phyloP scores from a whole-genome alignment of 2,113 vertebrate species.

The Accipiter virgatus region DNA sequence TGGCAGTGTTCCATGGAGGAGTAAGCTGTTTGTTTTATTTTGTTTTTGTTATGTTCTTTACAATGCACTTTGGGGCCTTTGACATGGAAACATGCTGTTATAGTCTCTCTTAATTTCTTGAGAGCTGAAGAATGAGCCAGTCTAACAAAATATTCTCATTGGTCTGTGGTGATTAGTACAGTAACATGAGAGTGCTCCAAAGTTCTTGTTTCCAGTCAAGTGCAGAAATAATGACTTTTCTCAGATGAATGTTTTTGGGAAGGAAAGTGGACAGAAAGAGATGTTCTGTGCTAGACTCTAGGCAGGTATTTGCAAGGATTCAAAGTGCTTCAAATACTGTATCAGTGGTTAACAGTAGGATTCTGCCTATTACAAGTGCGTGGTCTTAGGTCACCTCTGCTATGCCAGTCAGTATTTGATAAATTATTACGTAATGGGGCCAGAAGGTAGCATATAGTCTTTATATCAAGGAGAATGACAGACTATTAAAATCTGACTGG shows the following conservation, averaged over 20 bases:
- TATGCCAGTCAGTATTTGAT: neutral
- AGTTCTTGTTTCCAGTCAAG: neutral
- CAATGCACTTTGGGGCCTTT: neutral
- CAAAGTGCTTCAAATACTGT: neutral
- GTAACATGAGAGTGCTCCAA: neutral
- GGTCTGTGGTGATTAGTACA: neutral
- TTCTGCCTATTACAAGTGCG: neutral
- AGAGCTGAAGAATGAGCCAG: neutral
- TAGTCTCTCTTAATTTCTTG: neutral
- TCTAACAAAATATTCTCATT: neutral
- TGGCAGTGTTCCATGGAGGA: neutral
- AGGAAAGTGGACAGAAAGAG: neutral
- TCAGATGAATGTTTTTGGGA: neutral
- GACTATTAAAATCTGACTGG: slow-evolving; percentile 20
- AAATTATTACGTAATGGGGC: neutral
- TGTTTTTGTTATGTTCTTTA: neutral
- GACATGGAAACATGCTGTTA: neutral
- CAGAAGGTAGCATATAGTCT: neutral
- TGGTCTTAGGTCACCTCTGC: neutral
- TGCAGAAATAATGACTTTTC: neutral
- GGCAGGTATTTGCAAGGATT: neutral
- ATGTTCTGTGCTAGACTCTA: neutral
- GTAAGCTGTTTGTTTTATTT: neutral
- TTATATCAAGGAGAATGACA: neutral
- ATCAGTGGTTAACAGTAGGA: neutral